These are phyloP conservation scores for Scolopax rusticola DNA, from an alignment of 2,797 vertebrate species.

Conservation along the genomic window DNA sequence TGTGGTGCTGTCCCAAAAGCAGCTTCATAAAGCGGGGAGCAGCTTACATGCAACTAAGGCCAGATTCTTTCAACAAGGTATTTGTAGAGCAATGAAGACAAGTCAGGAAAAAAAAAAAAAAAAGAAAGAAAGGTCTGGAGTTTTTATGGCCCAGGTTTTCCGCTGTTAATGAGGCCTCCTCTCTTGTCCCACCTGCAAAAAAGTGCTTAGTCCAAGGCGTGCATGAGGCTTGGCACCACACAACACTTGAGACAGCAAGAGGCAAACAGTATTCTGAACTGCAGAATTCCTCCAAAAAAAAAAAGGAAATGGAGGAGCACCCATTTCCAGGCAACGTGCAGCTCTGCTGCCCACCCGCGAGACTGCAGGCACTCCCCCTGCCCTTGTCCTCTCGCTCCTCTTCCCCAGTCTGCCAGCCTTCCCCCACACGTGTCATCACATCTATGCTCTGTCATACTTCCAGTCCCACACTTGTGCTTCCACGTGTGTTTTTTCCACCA, in stretches of 20 bases:
- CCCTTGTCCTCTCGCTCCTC: rapidly evolving
- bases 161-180: not conserved
- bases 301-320: not conserved
- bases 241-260: rapidly evolving
- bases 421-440: not conserved
- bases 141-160: not conserved
- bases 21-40: not conserved
- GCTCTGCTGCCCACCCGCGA: not conserved
- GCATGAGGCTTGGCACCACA: not conserved
- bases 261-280: not conserved
- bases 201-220: rapidly evolving
- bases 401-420: not conserved
- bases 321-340: not conserved
- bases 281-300: not conserved
- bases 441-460: rapidly evolving
- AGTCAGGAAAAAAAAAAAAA: not conserved
- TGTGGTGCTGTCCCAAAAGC: not conserved
- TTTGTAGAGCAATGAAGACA: not conserved
- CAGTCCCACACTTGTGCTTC: not conserved
- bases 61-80: not conserved
- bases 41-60: not conserved
- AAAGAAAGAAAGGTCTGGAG: not conserved
- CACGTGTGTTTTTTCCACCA: not conserved
- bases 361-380: not conserved
- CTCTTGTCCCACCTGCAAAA: not conserved